phyloP scores from a whole-genome alignment of 2,888 invertebrate species.

The Orthosia gracilis region DNA sequence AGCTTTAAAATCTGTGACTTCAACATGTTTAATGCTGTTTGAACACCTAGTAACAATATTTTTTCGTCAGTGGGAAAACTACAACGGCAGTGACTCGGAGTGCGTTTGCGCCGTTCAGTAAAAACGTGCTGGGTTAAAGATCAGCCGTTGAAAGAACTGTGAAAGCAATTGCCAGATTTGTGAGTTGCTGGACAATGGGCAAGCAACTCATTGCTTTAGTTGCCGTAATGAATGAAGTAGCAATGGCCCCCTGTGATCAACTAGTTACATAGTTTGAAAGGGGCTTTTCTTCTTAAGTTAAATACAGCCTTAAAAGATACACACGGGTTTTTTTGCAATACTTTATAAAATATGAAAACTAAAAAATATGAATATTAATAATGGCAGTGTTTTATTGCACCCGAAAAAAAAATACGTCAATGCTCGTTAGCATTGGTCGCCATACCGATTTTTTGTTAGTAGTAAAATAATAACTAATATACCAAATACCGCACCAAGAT shows the following conservation, averaged over 20 bases:
- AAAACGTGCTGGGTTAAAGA: conserved; percentile 51
- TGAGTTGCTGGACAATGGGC: background rate
- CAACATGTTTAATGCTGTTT: background rate
- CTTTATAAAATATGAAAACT: too few relatives aligned
- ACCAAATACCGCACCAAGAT: too few relatives aligned
- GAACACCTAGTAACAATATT: background rate
- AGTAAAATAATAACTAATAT: too few relatives aligned
- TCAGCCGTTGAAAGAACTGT: conserved; percentile 31
- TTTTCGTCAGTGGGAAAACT: conserved; percentile 23
- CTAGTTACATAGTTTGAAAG: background rate
- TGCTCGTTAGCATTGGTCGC: too few relatives aligned
- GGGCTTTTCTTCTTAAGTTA: background rate
- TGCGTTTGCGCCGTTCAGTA: conserved; percentile 11
- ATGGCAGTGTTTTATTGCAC: too few relatives aligned
- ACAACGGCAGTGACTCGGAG: conserved; percentile 4
- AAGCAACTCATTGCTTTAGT: background rate
- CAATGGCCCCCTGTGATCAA: background rate
- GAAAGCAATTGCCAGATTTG: conserved; percentile 28
- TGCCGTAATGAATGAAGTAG: background rate
- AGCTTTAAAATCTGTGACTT: too few relatives aligned
- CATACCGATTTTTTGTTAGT: too few relatives aligned
- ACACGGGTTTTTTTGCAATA: too few relatives aligned
- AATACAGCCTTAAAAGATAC: background rate
- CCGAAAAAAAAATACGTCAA: too few relatives aligned
- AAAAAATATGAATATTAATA: too few relatives aligned